Evolutionary conservation across 2,888 invertebrate genomes (phyloP).

Genomic region (Dynastes tityus): DNA sequence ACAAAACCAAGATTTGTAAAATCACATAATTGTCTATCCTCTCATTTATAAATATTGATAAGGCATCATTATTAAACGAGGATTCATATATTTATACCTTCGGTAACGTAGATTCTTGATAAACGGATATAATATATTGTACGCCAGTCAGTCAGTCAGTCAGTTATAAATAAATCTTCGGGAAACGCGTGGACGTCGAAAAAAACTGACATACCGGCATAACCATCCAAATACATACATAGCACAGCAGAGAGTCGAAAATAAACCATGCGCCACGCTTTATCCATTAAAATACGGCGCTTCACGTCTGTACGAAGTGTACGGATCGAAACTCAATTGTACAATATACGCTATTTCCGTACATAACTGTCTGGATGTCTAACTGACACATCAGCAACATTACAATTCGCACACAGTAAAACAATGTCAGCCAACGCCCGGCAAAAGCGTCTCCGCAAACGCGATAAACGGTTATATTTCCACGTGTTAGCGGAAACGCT

Average conservation of each 20-base stretch:
- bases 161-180: conserved; percentile 21
- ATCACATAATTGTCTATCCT: too few relatives aligned
- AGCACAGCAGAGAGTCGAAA: neutral
- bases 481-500: conserved; percentile 24
- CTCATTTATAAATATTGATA: too few relatives aligned
- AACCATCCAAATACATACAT: neutral
- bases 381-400: neutral
- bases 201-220: neutral
- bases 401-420: neutral
- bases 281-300: neutral
- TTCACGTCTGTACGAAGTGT: neutral
- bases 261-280: conserved; percentile 7
- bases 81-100: too few relatives aligned
- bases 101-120: too few relatives aligned
- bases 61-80: too few relatives aligned
- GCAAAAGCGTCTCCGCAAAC: neutral
- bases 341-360: neutral
- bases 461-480: neutral
- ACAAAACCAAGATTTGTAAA: too few relatives aligned
- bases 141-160: too few relatives aligned
- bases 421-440: neutral
- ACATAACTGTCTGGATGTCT: neutral
- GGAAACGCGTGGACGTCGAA: conserved; percentile 7
- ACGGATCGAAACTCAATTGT: conserved; percentile 5
- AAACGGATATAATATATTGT: too few relatives aligned